Evolutionary conservation across 2,888 invertebrate genomes (phyloP), one percentile per base, ranked within the genome.

Genomic region (Caenorhabditis sinica): DNA sequence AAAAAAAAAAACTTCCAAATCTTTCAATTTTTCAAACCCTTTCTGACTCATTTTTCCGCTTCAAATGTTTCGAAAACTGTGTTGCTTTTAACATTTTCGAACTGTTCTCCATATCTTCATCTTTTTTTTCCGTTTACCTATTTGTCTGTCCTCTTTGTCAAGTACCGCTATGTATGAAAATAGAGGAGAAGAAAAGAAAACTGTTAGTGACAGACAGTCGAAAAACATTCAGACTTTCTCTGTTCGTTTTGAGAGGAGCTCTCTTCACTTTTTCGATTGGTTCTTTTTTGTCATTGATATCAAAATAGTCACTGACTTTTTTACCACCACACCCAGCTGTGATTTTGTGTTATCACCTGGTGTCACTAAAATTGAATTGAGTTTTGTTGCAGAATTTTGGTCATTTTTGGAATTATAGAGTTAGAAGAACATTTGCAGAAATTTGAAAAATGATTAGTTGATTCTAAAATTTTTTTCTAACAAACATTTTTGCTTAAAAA

Each of bases 261-360:
- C 33, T 33, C 33, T 33, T 33, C 33, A 33, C n/a, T n/a, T n/a
- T n/a, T n/a, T n/a, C n/a, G n/a, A 33, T 49, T 8, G 6, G 2
- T 23, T 11, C 9, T 25, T 60, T 60, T 60, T 40, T 61, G 40
- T 40, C 40, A 40, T 61, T 61, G 61, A 61, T 61, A 61, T 61
- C 61, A 61, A 61, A 45, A 17, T n/a, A 13, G 9, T 40, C 15
- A n/a, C 20, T 6, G 8, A 20, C 1, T 53, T 51, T 51, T 51
- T 23, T 53, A 5, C 20, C 3, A 8, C 20, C 23, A 23, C 49
- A 49, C 49, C n/a, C 51, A 51, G 51, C 51, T 51, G 51, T 33
- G 8, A 33, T 33, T 33, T 4, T 33, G 33, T 33, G n/a, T n/a
- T n/a, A n/a, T n/a, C 15, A 45, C 45, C 15, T n/a, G 9, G 9